Evolutionary conservation across 2,113 vertebrate species (phyloP), one percentile per base, ranked within the genome.

Genomic region (Aptenodytes patagonicus): DNA sequence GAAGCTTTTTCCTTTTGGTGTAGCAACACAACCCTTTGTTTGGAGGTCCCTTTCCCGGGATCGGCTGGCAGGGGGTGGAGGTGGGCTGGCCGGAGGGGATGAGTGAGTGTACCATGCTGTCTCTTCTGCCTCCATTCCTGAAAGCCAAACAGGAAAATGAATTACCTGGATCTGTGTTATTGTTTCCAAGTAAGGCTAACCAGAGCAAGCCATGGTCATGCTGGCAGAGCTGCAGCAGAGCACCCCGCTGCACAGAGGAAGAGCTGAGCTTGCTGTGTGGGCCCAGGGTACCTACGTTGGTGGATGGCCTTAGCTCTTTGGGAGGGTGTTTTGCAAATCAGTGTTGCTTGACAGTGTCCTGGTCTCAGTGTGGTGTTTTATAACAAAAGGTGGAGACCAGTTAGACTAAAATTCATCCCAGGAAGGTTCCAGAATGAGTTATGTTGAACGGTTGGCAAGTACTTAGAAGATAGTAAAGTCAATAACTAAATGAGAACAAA

Each of bases 231-330:
- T 54, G 40, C 71, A 57, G 36, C n/a, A 26, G 40, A 60, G 34
- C 28, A 60, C 13, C 31, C 40, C 0, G 2, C 47, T 72, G 22
- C 46, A 40, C 0, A 1, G 18, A 1, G 0, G 25, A 66, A 32
- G 54, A 36, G 54, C 42, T 40, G 16, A 73, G 61, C 10, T 87
- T 58, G 60, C 31, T 75, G 31, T 18, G 3, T 29, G 29, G 16
- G 25, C 46, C 8, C 44, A 49, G 62, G 38, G 6, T 26, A 47
- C 31, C 44, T 44, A 17, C 26, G 0, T 0, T 34, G 31, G 10
- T 38, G n/a, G 36, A 14, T 51, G 55, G 58, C 14, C 5, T 12
- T 69, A 60, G 13, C 34, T 80, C 17, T 52, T 18, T 44, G 9
- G 10, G 44, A 73, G 32, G 6, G 10, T 42, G 46, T 69, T 70